These are phyloP conservation scores for Archips xylosteana DNA, from an alignment of 2,888 invertebrate genomes.

Conservation along the genomic window DNA sequence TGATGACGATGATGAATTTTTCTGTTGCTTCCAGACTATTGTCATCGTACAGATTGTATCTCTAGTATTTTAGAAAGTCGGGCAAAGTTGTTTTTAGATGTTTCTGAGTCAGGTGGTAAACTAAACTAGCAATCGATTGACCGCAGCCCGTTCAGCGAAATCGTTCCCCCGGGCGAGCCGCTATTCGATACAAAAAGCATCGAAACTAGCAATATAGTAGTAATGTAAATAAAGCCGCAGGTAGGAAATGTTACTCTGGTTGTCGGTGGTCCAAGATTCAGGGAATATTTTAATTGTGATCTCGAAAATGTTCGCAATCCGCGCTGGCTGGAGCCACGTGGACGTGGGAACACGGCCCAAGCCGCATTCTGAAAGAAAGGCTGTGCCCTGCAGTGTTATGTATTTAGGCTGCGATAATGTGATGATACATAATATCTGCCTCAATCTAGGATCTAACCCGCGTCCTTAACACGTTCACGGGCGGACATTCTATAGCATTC, in stretches of 20 bases:
- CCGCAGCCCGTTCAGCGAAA: constrained; percentile 57
- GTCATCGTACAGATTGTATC: background rate
- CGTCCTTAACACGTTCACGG: too few species aligned
- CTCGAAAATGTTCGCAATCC: too few species aligned
- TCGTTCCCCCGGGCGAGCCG: constrained; percentile 57
- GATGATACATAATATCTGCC: too few species aligned
- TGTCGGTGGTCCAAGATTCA: constrained; percentile 45
- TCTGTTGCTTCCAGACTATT: background rate
- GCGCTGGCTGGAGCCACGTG: too few species aligned
- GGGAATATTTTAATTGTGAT: background rate
- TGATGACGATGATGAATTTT: too few species aligned
- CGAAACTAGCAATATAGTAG: constrained; percentile 66
- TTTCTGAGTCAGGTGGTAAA: constrained; percentile 30
- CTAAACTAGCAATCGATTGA: constrained; percentile 47
- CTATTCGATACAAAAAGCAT: constrained; percentile 68
- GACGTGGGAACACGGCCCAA: too few species aligned
- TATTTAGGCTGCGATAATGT: too few species aligned
- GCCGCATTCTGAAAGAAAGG: too few species aligned
- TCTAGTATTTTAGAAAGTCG: constrained; percentile 30
- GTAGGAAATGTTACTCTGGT: constrained; percentile 59
- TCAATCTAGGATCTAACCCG: too few species aligned
- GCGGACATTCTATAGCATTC: too few species aligned
- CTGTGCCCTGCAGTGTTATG: too few species aligned
- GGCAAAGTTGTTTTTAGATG: constrained; percentile 29
- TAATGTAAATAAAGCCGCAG: constrained; percentile 64